Evolutionary conservation across 2,888 invertebrate species (phyloP), one percentile per base, ranked within the genome.

Genomic region (Zhuqinia jingwanae): DNA sequence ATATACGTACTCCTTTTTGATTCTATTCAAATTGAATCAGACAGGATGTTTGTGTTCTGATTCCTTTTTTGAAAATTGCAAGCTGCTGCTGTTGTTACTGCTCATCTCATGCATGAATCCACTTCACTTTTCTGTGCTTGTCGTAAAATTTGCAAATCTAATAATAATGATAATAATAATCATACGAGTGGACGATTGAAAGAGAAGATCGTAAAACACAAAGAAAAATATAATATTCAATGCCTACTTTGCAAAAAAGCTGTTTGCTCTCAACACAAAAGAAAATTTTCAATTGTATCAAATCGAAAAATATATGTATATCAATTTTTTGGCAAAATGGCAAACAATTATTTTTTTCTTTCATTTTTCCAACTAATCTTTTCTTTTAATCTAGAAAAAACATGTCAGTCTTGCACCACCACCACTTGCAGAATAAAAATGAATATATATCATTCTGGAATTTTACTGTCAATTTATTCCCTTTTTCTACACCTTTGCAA

Each of bases 61-160:
- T 68, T 68, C 68, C 22, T 20, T 45, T 68, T 68, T 17, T 20
- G 22, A 68, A 68, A 56, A 68, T 45, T 68, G 45, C 68, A 45
- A 42, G n/a, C 27, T 25, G n/a, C 42, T 42, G 42, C 42, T 68
- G 68, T 68, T 8, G 3, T 20, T 68, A 17, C 11, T 68, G n/a
- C n/a, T n/a, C n/a, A n/a, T n/a, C n/a, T 68, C 42, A 42, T 68
- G 68, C 68, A 68, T 68, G 42, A 68, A 68, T 20, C 68, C 68
- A 45, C 68, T 68, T 68, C 8, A 36, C 36, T 36, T 36, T 36
- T 36, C 5, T 36, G 3, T 36, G 36, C n/a, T 68, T 68, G 68
- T 68, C 68, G 13, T 68, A 68, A 68, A 68, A 68, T 68, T 68
- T 68, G 68, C 68, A 68, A 68, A 68, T 42, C 20, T 45, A 42